Evolutionary conservation across 1,140 invertebrate species (phyloP).

Genomic region (Coptotermes formosanus): DNA sequence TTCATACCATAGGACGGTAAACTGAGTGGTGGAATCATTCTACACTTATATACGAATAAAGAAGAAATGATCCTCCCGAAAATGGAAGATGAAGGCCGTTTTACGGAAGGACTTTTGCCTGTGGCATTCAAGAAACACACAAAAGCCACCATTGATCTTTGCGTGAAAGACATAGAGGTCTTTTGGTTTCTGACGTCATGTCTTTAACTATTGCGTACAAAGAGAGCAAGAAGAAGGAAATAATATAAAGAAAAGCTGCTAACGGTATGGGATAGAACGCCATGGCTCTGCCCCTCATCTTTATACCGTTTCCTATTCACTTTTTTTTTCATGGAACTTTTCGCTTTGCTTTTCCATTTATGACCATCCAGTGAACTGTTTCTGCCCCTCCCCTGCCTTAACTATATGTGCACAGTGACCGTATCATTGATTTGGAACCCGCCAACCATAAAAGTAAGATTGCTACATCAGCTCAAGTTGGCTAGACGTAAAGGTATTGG

Average conservation of each 20-base stretch:
- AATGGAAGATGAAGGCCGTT: background rate
- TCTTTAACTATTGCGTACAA: background rate
- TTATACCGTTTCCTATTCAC: background rate
- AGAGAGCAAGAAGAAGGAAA: background rate
- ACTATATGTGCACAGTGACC: background rate
- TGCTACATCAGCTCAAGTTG: background rate
- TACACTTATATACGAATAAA: background rate
- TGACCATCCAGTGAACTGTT: background rate
- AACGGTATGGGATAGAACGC: background rate
- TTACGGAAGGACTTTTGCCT: background rate
- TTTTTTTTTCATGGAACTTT: background rate
- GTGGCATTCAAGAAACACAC: background rate
- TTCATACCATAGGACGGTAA: background rate
- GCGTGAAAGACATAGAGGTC: background rate
- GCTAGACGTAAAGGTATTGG: background rate
- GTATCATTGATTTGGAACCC: background rate
- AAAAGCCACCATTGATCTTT: conserved; percentile 15
- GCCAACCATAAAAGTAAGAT: background rate
- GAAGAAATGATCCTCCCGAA: background rate
- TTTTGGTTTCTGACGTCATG: background rate
- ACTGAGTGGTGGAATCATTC: background rate
- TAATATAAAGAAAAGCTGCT: background rate
- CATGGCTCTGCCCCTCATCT: background rate
- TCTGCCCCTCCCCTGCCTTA: background rate
- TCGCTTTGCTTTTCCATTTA: background rate